phyloP scores from a whole-genome alignment of 2,113 vertebrate species.

The Sphaerodactylus townsendi region DNA sequence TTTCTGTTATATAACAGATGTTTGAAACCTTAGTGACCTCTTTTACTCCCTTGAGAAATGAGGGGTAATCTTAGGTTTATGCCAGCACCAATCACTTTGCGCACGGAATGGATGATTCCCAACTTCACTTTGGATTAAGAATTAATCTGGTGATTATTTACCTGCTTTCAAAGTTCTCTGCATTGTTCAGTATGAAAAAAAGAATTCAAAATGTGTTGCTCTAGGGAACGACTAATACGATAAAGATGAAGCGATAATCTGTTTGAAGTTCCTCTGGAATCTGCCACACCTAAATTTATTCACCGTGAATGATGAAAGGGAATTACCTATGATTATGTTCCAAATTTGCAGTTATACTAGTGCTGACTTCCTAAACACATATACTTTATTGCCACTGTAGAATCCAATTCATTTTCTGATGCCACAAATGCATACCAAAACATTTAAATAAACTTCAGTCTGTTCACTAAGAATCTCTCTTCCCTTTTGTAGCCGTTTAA shows the following conservation, averaged over 20 bases:
- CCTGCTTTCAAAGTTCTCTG: slow-evolving; percentile 16
- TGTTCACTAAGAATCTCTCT: too few relatives aligned
- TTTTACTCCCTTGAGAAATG: slow-evolving; percentile 11
- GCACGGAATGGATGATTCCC: slow-evolving; percentile 35
- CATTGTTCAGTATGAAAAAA: slow-evolving; percentile 40
- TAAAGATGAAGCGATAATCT: slow-evolving; percentile 47
- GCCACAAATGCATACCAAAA: too few relatives aligned
- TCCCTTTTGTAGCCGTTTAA: too few relatives aligned
- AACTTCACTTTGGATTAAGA: slow-evolving; percentile 58
- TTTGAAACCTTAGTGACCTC: slow-evolving; percentile 20
- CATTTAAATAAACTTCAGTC: too few relatives aligned
- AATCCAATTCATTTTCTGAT: too few relatives aligned
- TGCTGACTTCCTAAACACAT: neutral
- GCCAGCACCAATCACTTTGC: slow-evolving; percentile 40
- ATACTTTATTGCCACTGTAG: neutral
- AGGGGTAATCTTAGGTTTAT: slow-evolving; percentile 27
- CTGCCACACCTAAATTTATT: slow-evolving; percentile 52
- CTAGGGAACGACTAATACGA: slow-evolving; percentile 57
- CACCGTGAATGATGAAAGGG: slow-evolving; percentile 26
- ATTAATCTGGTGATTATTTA: slow-evolving; percentile 29
- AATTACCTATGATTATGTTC: slow-evolving; percentile 18
- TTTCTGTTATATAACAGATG: neutral
- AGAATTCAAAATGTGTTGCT: slow-evolving; percentile 45
- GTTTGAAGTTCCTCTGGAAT: slow-evolving; percentile 63
- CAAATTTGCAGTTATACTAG: neutral